Evolutionary conservation across 2,888 invertebrate genomes (phyloP), one percentile per base, ranked within the genome.

Genomic region (Julus scanicus): DNA sequence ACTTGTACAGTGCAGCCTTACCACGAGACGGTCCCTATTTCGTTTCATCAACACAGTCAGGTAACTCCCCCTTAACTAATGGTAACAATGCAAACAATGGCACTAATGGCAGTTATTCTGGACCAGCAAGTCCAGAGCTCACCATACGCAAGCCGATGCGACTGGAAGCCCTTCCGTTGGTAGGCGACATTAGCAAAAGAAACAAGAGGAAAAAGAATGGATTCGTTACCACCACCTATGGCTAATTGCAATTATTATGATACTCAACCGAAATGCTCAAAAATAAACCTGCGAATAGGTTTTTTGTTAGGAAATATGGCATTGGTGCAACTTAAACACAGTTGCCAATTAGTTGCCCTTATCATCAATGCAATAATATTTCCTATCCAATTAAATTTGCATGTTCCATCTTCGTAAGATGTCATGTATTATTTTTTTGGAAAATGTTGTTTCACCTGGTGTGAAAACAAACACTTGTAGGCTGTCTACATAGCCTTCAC

Each of bases 81-180:
- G 57, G 88, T 17, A 87, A 39, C 48, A 29, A 37, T n/a, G n/a
- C 37, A 15, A 63, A 37, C 39, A 71, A 37, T 20, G 39, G 37
- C 39, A n/a, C 44, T 63, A 86, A 86, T 57, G 87, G 89, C 63
- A 88, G 88, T 86, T 57, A 71, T 48, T 86, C 86, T 39, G 88
- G 88, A 87, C 90, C 90, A 20, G 90, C 91, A 84, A 91, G 91
- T 53, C 91, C 91, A 44, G 92, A 91, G 89, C 92, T 90, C 87
- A 90, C 91, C 3, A 88, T 91, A 13, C 90, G 92, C 88, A 91
- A 92, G 89, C 93, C 94, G 2, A 91, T 91, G 1, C 91, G 93
- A 88, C 91, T 94, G 29, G 93, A 93, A 89, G 93, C 94, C 4
- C 90, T 94, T 39, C 92, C 93, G 2, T 88, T 90, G 48, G 90